phyloP scores from a whole-genome alignment of 1,140 invertebrate species.

The Dysdera silvatica region DNA sequence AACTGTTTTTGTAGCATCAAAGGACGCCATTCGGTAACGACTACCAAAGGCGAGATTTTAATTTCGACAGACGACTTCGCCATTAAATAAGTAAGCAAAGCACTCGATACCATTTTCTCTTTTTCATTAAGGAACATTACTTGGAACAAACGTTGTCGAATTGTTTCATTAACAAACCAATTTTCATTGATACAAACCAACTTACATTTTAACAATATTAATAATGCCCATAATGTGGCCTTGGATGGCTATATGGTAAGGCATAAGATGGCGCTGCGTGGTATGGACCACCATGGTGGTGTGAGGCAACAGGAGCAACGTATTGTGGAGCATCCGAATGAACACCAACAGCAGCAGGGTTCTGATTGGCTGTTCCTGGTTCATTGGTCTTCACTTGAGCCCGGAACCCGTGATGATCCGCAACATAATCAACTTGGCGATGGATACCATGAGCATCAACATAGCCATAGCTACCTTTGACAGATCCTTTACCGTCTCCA shows the following conservation, averaged over 20 bases:
- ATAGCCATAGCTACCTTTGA: conserved; percentile 33
- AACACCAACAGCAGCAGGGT: conserved; percentile 28
- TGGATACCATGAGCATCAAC: conserved; percentile 30
- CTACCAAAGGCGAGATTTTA: too few relatives aligned
- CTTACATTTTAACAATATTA: too few relatives aligned
- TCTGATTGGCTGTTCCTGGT: conserved; percentile 30
- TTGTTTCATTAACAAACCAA: too few relatives aligned
- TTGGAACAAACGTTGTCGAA: too few relatives aligned
- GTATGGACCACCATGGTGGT: not conserved
- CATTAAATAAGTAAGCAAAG: too few relatives aligned
- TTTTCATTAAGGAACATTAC: too few relatives aligned
- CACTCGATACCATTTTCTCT: too few relatives aligned
- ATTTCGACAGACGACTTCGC: too few relatives aligned
- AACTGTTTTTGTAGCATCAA: too few relatives aligned
- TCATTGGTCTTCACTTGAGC: conserved; percentile 35
- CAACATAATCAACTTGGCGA: conserved; percentile 33
- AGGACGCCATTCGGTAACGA: too few relatives aligned
- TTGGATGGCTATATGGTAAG: not conserved
- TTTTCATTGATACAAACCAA: too few relatives aligned
- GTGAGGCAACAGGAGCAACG: conserved; percentile 9
- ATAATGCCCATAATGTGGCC: conserved; percentile 13
- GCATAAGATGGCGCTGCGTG: not conserved
- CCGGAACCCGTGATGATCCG: conserved; percentile 32
- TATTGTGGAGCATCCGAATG: conserved; percentile 10
- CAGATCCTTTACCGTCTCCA: conserved; percentile 28